Percentiles rank a stretch among this genome's conserved stretches.
Evolutionary conservation across 2,113 vertebrate genomes (phyloP).

Genomic region (Lamprologus lemairii): DNA sequence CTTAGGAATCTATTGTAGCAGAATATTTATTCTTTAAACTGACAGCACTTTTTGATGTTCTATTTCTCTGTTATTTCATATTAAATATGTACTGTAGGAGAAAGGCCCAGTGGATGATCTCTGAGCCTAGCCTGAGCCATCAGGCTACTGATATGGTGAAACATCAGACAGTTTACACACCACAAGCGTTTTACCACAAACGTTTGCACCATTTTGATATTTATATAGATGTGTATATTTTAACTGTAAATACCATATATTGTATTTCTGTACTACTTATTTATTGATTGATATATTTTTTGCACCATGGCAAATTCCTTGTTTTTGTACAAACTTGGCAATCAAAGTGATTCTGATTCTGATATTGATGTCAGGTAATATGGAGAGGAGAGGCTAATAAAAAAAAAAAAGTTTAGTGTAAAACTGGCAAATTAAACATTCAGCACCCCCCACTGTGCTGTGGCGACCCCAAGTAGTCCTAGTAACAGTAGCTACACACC

Average conservation of each 20-base stretch:
- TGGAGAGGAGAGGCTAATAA: background rate
- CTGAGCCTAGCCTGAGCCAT: accelerated
- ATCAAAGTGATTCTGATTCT: background rate
- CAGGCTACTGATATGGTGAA: background rate
- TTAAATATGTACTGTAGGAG: background rate
- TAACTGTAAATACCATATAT: background rate
- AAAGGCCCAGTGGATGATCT: background rate
- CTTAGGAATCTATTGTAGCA: background rate
- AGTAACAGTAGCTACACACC: background rate
- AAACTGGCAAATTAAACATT: background rate
- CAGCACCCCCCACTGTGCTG: background rate
- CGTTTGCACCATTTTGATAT: accelerated
- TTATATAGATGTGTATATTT: background rate
- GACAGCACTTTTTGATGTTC: accelerated
- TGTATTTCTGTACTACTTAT: background rate
- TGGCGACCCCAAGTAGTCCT: background rate
- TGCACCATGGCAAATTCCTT: accelerated
- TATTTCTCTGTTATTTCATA: background rate
- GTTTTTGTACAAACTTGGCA: background rate
- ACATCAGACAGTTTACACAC: background rate
- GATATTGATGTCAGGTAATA: background rate
- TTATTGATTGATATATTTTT: background rate
- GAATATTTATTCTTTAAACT: background rate
- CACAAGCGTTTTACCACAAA: background rate
- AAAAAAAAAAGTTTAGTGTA: background rate